phyloP scores from a whole-genome alignment of 2,113 vertebrate genomes.

The Gambusia holbrooki region DNA sequence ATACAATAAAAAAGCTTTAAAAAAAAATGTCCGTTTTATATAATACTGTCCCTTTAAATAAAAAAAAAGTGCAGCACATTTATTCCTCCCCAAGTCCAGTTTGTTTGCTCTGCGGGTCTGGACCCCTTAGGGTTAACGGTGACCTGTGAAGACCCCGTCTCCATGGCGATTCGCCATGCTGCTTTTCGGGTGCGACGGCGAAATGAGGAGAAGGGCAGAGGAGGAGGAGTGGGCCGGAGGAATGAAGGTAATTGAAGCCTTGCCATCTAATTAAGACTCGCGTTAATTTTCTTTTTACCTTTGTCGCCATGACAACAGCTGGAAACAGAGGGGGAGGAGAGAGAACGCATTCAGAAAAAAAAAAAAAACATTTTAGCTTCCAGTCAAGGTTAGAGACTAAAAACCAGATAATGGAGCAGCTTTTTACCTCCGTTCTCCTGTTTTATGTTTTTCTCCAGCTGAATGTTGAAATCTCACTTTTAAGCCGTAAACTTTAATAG shows the following conservation, averaged over 20 bases:
- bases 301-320: slow-evolving; percentile 68
- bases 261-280: slow-evolving; percentile 72
- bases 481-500: neutral
- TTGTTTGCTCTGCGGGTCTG: neutral
- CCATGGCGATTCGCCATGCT: slow-evolving; percentile 38
- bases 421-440: neutral
- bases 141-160: slow-evolving; percentile 3
- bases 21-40: too few relatives aligned
- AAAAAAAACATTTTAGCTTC: neutral
- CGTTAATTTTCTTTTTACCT: slow-evolving; percentile 71
- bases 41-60: too few relatives aligned
- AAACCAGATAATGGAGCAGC: neutral
- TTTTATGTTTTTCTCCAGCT: neutral
- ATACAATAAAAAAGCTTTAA: too few relatives aligned
- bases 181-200: slow-evolving; percentile 34
- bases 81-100: neutral
- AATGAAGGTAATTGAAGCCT: slow-evolving; percentile 56
- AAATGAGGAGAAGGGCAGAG: slow-evolving; percentile 33
- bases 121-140: slow-evolving; percentile 14
- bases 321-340: slow-evolving; percentile 22
- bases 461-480: neutral
- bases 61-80: neutral
- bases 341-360: neutral
- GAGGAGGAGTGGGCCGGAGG: slow-evolving; percentile 5
- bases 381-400: neutral